Evolutionary conservation across 2,797 vertebrate species (phyloP), one percentile per base, ranked within the genome.

Genomic region (Cossypha heuglini): DNA sequence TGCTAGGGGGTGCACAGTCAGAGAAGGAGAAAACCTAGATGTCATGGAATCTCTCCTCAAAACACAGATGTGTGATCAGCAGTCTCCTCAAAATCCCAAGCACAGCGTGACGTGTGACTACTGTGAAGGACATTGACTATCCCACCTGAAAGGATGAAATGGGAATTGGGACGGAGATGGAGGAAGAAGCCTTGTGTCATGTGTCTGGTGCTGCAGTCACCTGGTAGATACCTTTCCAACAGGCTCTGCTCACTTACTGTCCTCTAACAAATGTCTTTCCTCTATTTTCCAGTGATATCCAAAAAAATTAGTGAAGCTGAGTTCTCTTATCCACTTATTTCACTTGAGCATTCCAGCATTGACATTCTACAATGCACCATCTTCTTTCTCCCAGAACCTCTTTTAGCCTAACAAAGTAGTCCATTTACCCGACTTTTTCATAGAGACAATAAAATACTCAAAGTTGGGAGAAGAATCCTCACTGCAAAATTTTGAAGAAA

Each of bases 1-100:
- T 16, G 18, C 40, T 16, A 35, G 16, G 43, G 14, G 14, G 6
- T 46, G 28, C 31, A 10, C 45, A 49, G 51, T 3, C 5, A 55
- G 43, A 57, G 48, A n/a, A 79, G 29, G 38, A 52, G 48, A 46
- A 67, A 55, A 24, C n/a, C n/a, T 52, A 21, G 33, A 31, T 48
- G 51, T 17, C 0, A 0, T 37, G 17, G 6, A 25, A 48, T 6
- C 6, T 3, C 15, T 16, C 11, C 16, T 67, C 28, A 35, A 66
- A 14, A 13, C 55, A 14, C 0, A 0, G 33, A 1, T 15, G 28
- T 16, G 28, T n/a, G 42, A 33, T 9, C 49, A 62, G 2, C 28
- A 3, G 11, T 37, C 43, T 38, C 26, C 10, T 75, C 52, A 45
- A 29, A 55, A 63, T 31, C 13, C 49, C 31, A 46, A 26, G 33